Conservation (phyloP, 2,888 invertebrate genomes). For the Malthinus seriepunctatus region DNA sequence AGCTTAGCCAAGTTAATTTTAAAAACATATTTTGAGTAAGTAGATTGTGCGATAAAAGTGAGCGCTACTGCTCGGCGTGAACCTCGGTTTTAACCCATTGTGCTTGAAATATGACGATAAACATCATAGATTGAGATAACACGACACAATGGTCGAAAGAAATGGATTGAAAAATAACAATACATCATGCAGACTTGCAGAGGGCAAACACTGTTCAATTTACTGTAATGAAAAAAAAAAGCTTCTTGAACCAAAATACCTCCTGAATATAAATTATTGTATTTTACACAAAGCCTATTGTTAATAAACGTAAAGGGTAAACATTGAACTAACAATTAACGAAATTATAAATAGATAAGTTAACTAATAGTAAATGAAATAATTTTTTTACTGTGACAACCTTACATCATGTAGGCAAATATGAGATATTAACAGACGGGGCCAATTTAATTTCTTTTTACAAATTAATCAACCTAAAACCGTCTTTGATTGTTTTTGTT, state of each 20-base stretch:
- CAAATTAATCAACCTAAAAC: too few relatives aligned
- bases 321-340: constrained; percentile 1
- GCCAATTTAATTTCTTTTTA: too few relatives aligned
- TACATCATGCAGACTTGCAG: constrained; percentile 36
- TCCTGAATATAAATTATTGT: constrained; percentile 30
- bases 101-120: constrained; percentile 54
- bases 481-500: too few relatives aligned
- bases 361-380: background rate
- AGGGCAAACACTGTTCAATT: constrained; percentile 45
- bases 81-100: constrained; percentile 47
- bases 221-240: constrained; percentile 41
- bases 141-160: constrained; percentile 43
- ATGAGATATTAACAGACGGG: too few relatives aligned
- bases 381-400: too few relatives aligned
- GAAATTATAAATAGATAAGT: background rate
- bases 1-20: constrained; percentile 48
- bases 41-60: constrained; percentile 44
- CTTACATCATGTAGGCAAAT: too few relatives aligned
- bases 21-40: constrained; percentile 52
- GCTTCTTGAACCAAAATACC: constrained; percentile 16
- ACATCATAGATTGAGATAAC: constrained; percentile 51
- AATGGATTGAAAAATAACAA: constrained; percentile 42
- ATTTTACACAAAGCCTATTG: constrained; percentile 23
- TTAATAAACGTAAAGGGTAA: constrained; percentile 4
- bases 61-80: constrained; percentile 49